Percentiles rank a stretch among this genome's conserved stretches.
These are phyloP conservation scores for Callyntrura sp. DNA, from an alignment of 2,888 invertebrate species.

Conservation along the genomic window DNA sequence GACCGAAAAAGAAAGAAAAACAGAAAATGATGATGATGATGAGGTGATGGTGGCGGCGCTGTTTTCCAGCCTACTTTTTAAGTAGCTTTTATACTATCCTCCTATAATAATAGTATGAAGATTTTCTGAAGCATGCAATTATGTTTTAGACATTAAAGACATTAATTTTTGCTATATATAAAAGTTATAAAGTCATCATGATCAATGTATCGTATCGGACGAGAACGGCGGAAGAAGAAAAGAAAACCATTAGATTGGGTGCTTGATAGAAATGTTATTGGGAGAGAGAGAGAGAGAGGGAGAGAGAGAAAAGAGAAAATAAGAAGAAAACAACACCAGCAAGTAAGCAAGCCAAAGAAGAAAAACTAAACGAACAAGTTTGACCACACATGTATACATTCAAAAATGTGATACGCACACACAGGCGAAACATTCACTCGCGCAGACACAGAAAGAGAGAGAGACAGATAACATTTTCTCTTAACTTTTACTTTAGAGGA, in stretches of 20 bases:
- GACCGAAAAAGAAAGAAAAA: neutral
- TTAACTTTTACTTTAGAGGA: too few species aligned
- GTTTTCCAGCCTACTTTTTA: constrained; percentile 5
- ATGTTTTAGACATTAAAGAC: constrained; percentile 54
- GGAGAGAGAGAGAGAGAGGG: neutral
- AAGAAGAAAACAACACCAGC: constrained; percentile 28
- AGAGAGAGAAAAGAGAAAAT: neutral
- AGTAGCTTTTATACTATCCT: neutral
- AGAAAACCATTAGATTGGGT: constrained; percentile 61
- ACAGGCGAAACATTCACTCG: too few species aligned
- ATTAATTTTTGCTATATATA: constrained; percentile 65
- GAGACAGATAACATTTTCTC: too few species aligned
- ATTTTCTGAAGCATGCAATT: constrained; percentile 69
- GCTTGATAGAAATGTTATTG: constrained; percentile 57
- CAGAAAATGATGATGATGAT: constrained; percentile 6
- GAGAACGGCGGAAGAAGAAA: constrained; percentile 28
- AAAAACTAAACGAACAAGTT: constrained; percentile 32
- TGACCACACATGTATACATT: neutral
- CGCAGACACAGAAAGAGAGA: too few species aligned
- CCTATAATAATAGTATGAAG: constrained; percentile 27
- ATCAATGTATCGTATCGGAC: constrained; percentile 67
- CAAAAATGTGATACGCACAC: neutral
- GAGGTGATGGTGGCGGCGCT: constrained; percentile 7
- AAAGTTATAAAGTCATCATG: constrained; percentile 74
- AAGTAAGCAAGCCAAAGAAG: neutral